phyloP scores from a whole-genome alignment of 2,797 vertebrate species.

The Microhierax caerulescens region DNA sequence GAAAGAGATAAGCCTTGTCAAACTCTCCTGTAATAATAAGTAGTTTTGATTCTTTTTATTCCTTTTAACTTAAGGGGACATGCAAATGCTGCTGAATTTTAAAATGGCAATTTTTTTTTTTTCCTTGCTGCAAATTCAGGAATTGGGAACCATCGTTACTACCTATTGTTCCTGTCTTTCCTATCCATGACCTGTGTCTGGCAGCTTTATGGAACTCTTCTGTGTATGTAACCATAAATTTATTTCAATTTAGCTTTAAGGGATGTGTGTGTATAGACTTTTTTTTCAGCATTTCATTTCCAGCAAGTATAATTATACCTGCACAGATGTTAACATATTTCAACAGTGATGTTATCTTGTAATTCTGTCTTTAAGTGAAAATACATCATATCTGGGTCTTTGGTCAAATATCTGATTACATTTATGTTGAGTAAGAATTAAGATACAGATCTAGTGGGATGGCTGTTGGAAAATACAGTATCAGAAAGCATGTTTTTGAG shows the following conservation, averaged over 20 bases:
- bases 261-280: neutral
- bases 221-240: constrained; percentile 82
- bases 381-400: neutral
- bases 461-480: neutral
- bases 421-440: neutral
- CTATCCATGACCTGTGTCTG: constrained; percentile 79
- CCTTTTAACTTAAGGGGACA: neutral
- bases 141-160: constrained; percentile 90
- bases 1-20: neutral
- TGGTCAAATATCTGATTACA: neutral
- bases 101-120: neutral
- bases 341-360: neutral
- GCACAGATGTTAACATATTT: neutral
- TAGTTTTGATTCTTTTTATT: neutral
- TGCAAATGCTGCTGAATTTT: neutral
- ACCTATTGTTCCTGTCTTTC: constrained; percentile 85
- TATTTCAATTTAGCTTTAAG: neutral
- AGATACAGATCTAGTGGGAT: neutral
- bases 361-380: neutral
- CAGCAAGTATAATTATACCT: neutral
- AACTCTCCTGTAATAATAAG: neutral
- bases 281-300: neutral
- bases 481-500: neutral
- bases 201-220: constrained; percentile 83
- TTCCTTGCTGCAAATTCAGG: constrained; percentile 72